Percentiles rank a stretch among this genome's conserved stretches.
Evolutionary conservation across 1,140 invertebrate species (phyloP).

Genomic region (Zophobas atratus): DNA sequence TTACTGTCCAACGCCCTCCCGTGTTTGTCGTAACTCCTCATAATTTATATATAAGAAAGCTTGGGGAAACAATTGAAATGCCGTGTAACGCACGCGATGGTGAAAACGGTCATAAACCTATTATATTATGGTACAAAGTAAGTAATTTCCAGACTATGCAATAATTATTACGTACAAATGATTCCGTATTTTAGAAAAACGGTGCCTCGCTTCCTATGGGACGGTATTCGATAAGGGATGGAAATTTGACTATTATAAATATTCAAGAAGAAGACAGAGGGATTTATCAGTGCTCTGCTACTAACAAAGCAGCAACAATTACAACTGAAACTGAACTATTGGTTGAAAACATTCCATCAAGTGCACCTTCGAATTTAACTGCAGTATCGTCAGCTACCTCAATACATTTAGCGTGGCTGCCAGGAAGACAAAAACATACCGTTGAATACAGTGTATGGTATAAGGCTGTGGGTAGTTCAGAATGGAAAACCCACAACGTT

Average conservation of each 20-base stretch:
- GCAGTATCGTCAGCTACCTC: constrained; percentile 83
- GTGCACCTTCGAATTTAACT: constrained; percentile 92
- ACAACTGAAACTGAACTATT: constrained; percentile 89
- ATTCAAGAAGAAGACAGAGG: constrained; percentile 91
- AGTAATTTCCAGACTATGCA: constrained; percentile 46
- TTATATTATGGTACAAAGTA: constrained; percentile 91
- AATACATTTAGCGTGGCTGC: constrained; percentile 89
- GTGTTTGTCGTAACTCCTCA: constrained; percentile 83
- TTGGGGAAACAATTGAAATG: constrained; percentile 87
- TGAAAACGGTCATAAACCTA: constrained; percentile 81
- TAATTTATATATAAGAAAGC: constrained; percentile 84
- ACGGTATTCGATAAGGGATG: constrained; percentile 79
- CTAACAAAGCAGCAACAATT: constrained; percentile 93
- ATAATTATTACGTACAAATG: too few species aligned
- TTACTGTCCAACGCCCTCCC: constrained; percentile 90
- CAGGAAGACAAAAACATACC: constrained; percentile 86
- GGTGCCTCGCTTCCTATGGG: constrained; percentile 80
- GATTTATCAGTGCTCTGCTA: constrained; percentile 91
- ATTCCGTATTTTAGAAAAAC: constrained; percentile 75
- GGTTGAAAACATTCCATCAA: constrained; percentile 88
- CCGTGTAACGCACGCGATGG: constrained; percentile 86
- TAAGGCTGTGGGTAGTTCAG: constrained; percentile 77
- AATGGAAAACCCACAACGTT: constrained; percentile 85
- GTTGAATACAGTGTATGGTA: constrained; percentile 92
- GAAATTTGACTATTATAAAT: constrained; percentile 89